phyloP scores from a whole-genome alignment of 2,113 vertebrate genomes.

The Prinia subflava region DNA sequence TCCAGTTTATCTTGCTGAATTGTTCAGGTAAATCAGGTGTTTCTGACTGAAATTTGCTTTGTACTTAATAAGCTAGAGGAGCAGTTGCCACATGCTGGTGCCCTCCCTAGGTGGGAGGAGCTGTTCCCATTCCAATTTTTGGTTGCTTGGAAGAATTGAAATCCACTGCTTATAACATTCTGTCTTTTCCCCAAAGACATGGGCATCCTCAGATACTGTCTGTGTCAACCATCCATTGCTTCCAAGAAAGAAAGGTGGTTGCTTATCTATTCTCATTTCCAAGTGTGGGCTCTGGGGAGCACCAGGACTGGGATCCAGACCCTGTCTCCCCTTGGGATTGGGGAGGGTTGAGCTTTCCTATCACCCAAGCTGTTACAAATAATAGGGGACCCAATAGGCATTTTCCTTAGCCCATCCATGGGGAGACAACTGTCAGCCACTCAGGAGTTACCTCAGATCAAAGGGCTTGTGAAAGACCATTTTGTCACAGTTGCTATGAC shows the following conservation, averaged over 20 bases:
- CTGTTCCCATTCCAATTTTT: not conserved
- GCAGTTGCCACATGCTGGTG: not conserved
- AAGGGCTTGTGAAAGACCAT: not conserved
- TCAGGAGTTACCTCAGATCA: not conserved
- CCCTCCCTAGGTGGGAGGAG: not conserved
- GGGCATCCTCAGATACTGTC: not conserved
- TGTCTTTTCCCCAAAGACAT: not conserved
- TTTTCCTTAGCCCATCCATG: not conserved
- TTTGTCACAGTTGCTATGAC: not conserved
- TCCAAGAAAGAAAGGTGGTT: not conserved
- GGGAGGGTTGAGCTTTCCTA: not conserved
- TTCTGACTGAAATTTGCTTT: not conserved
- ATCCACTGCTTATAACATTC: not conserved
- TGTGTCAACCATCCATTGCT: fast-evolving
- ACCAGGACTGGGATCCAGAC: not conserved
- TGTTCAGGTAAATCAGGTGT: not conserved
- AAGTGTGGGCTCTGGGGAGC: not conserved
- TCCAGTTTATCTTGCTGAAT: not conserved
- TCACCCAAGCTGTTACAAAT: not conserved
- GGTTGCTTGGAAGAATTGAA: not conserved
- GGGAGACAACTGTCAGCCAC: not conserved
- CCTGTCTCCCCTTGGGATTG: not conserved
- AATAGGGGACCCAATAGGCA: not conserved
- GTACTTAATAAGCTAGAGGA: not conserved
- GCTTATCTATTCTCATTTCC: not conserved